phyloP scores from a whole-genome alignment of 1,140 invertebrate genomes.

The Helicorthomorpha holstii region DNA sequence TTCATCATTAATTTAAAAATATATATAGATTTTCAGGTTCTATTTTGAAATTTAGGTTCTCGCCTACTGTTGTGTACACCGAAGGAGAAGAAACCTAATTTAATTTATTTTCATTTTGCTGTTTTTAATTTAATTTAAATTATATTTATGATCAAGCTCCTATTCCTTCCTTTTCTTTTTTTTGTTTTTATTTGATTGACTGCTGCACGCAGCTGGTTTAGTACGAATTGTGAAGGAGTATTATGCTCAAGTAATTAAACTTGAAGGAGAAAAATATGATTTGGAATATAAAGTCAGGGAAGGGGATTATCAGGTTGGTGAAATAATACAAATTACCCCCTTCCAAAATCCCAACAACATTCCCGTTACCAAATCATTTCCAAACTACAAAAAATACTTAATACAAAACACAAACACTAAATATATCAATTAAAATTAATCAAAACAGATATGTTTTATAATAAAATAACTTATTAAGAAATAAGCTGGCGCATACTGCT shows the following conservation, averaged over 20 bases:
- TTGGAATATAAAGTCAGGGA: constrained; percentile 97
- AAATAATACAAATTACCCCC: neutral
- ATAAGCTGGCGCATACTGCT: neutral
- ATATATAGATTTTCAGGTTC: too few relatives aligned
- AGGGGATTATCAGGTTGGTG: constrained; percentile 85
- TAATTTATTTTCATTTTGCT: too few relatives aligned
- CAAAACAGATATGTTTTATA: neutral
- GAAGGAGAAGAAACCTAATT: too few relatives aligned
- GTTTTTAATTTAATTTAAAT: neutral
- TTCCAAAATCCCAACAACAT: too few relatives aligned
- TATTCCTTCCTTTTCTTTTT: neutral
- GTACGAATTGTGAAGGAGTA: constrained; percentile 45
- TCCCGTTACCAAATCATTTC: neutral
- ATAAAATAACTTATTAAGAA: neutral
- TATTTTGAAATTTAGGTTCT: too few relatives aligned
- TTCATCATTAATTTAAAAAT: too few relatives aligned
- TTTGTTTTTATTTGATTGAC: neutral
- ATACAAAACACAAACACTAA: neutral
- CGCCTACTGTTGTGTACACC: too few relatives aligned
- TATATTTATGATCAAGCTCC: neutral
- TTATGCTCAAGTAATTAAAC: constrained; percentile 83
- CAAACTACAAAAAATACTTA: neutral
- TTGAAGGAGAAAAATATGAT: constrained; percentile 98
- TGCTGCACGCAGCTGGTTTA: constrained; percentile 7
- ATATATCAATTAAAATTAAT: neutral